These are phyloP conservation scores for Catocala sponsa DNA, from an alignment of 2,888 invertebrate species.

Conservation along the genomic window DNA sequence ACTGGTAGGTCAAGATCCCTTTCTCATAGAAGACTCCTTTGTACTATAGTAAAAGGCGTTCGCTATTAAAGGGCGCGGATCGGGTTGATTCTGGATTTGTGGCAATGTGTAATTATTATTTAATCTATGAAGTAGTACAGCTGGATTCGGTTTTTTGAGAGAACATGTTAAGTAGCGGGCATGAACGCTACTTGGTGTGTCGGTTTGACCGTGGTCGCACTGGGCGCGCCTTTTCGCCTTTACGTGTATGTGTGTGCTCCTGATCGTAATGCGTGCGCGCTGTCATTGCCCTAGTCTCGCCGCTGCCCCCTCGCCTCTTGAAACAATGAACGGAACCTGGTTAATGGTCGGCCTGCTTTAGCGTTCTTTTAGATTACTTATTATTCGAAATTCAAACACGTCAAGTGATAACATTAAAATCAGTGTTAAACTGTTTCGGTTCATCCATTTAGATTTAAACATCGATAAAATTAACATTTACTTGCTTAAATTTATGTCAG, in stretches of 20 bases:
- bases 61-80: constrained; percentile 82
- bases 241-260: constrained; percentile 58
- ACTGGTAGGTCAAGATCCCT: constrained; percentile 88
- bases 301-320: constrained; percentile 65
- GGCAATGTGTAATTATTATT: constrained; percentile 66
- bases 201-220: constrained; percentile 39
- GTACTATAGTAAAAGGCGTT: constrained; percentile 84
- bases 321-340: constrained; percentile 78
- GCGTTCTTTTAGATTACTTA: constrained; percentile 39
- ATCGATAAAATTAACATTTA: too few species aligned
- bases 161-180: constrained; percentile 20
- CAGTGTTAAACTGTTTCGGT: too few species aligned
- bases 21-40: constrained; percentile 86
- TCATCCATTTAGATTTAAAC: too few species aligned
- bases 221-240: constrained; percentile 55
- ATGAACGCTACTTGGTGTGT: constrained; percentile 11
- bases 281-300: constrained; percentile 74
- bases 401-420: too few species aligned
- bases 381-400: constrained; percentile 30
- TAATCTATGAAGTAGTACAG: constrained; percentile 55
- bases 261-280: constrained; percentile 76
- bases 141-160: constrained; percentile 41
- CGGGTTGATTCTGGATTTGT: constrained; percentile 71
- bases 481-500: too few species aligned
- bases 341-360: constrained; percentile 62